Evolutionary conservation across 2,113 vertebrate genomes (phyloP).

Genomic region (Cepphus grylle): DNA sequence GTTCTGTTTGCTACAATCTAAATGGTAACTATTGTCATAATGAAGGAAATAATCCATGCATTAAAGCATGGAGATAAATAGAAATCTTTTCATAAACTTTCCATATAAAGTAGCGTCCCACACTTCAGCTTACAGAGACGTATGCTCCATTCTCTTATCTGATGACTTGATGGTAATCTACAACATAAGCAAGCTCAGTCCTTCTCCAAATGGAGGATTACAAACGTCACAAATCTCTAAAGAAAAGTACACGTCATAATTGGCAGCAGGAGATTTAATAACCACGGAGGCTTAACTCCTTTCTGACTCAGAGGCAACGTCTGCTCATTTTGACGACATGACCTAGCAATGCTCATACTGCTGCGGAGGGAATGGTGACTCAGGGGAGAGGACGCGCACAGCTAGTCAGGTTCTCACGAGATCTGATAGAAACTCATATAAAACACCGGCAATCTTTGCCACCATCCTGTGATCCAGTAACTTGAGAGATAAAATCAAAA

Average conservation of each 20-base stretch:
- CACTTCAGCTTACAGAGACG: not conserved
- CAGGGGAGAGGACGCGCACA: not conserved
- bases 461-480: not conserved
- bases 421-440: not conserved
- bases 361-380: not conserved
- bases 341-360: not conserved
- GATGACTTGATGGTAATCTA: not conserved
- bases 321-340: not conserved
- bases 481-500: not conserved
- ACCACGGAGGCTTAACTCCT: not conserved
- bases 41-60: not conserved
- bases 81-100: not conserved
- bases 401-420: not conserved
- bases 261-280: slow-evolving; percentile 36
- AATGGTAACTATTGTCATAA: not conserved
- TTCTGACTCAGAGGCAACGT: not conserved
- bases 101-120: not conserved
- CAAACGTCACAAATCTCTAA: not conserved
- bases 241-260: not conserved
- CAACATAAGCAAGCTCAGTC: not conserved
- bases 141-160: not conserved
- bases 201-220: not conserved
- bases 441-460: not conserved
- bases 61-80: not conserved
- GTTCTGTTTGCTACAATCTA: not conserved